Evolutionary conservation across 2,888 invertebrate species (phyloP).

Genomic region (Tipula unca): DNA sequence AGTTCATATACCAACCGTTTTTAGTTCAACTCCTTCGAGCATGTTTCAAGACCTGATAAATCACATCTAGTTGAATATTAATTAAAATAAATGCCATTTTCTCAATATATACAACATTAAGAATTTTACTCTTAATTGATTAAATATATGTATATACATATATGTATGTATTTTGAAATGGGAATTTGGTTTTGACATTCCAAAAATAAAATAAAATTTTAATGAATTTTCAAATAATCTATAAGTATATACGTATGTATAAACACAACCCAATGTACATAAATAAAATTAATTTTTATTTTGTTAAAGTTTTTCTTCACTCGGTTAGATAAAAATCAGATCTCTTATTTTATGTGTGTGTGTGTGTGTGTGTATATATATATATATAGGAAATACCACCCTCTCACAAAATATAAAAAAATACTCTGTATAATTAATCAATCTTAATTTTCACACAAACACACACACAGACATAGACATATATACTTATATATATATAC

Average conservation of each 20-base stretch:
- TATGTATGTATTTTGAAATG: constrained; percentile 1
- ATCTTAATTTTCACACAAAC: neutral
- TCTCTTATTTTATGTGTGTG: neutral
- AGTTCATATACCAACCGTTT: too few relatives aligned
- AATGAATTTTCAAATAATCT: neutral
- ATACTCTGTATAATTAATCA: neutral
- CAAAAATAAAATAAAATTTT: neutral
- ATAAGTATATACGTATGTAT: neutral
- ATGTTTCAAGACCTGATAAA: too few relatives aligned
- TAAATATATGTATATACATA: too few relatives aligned
- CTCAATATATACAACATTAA: too few relatives aligned
- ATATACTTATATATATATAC: neutral
- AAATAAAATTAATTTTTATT: neutral
- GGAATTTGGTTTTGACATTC: constrained; percentile 14
- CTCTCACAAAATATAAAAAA: neutral
- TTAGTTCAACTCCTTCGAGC: too few relatives aligned
- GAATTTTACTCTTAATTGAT: neutral
- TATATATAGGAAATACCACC: neutral
- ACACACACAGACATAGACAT: neutral
- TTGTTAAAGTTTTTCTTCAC: neutral
- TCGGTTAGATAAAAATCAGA: neutral
- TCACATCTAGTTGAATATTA: too few relatives aligned
- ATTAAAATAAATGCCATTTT: too few relatives aligned
- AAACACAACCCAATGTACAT: neutral
- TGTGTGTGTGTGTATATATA: too few relatives aligned